A percentile compares a stretch with the other conserved stretches of the same genome.
Evolutionary conservation across 2,113 vertebrate genomes (phyloP).

Genomic region (Neopipo cinnamomea): DNA sequence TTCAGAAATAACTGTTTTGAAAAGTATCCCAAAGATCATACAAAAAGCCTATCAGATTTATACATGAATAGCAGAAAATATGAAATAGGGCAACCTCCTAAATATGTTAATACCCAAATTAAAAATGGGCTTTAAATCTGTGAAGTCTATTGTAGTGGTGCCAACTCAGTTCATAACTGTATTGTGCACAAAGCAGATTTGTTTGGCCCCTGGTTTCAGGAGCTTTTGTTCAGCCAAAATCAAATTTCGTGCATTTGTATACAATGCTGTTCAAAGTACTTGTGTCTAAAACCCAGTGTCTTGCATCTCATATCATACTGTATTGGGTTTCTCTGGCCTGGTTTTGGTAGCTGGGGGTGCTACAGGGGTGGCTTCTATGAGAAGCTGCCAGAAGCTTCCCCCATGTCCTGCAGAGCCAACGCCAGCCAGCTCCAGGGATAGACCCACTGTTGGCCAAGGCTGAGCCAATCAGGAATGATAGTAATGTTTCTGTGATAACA

Average conservation of each 20-base stretch:
- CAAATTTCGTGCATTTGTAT: not conserved
- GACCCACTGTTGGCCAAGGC: not conserved
- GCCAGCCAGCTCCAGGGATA: not conserved
- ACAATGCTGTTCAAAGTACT: not conserved
- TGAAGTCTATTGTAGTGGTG: not conserved
- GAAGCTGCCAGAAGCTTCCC: not conserved
- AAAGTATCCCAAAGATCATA: not conserved
- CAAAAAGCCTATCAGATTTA: not conserved
- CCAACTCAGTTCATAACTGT: not conserved
- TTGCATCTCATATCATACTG: not conserved
- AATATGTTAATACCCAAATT: not conserved
- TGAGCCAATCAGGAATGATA: not conserved
- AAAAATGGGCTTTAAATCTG: not conserved
- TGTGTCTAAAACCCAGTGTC: not conserved
- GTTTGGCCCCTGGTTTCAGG: not conserved
- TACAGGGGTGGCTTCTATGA: not conserved
- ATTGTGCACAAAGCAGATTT: not conserved
- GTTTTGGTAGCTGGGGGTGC: not conserved
- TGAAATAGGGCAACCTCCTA: not conserved
- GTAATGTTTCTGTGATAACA: not conserved
- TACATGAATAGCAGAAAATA: not conserved
- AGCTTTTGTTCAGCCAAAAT: constrained; percentile 17
- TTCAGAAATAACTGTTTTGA: not conserved
- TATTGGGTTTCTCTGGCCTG: not conserved
- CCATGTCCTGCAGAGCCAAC: not conserved